Percentiles rank a stretch among this genome's conserved stretches.
Conservation (phyloP, 2,888 invertebrate species). For the Ditylenchus weischeri region DNA sequence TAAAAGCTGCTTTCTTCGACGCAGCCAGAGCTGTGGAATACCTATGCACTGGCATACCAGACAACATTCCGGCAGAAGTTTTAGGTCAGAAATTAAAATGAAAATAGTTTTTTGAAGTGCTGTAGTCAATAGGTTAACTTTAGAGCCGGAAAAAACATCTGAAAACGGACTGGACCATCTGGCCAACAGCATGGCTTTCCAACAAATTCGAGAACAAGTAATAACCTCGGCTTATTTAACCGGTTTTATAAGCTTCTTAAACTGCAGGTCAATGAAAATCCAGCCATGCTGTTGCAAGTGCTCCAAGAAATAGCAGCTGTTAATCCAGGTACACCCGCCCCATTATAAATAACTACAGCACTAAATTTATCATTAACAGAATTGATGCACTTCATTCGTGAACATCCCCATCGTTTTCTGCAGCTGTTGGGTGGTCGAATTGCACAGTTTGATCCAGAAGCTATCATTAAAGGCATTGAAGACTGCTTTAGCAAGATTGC, state of each 20-base stretch:
- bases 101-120: neutral
- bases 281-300: neutral
- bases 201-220: neutral
- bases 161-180: slow-evolving; percentile 65
- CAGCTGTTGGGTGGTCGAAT: slow-evolving; percentile 1
- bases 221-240: neutral
- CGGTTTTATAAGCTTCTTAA: neutral
- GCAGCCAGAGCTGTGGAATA: slow-evolving; percentile 97
- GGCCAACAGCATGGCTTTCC: neutral
- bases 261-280: neutral
- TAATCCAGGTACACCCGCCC: slow-evolving; percentile 61
- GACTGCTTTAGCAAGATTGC: neutral
- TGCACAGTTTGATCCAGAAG: neutral
- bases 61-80: slow-evolving; percentile 3
- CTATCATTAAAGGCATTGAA: neutral
- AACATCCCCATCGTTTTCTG: neutral
- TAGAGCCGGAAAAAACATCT: slow-evolving; percentile 78
- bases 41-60: slow-evolving; percentile 63
- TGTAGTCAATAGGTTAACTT: slow-evolving; percentile 9
- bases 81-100: too few species aligned
- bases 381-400: neutral
- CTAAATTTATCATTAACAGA: neutral
- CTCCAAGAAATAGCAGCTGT: neutral
- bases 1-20: slow-evolving; percentile 92
- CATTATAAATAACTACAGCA: neutral